Conservation (phyloP, 1,140 invertebrate genomes). For the Globodera ellingtonae region DNA sequence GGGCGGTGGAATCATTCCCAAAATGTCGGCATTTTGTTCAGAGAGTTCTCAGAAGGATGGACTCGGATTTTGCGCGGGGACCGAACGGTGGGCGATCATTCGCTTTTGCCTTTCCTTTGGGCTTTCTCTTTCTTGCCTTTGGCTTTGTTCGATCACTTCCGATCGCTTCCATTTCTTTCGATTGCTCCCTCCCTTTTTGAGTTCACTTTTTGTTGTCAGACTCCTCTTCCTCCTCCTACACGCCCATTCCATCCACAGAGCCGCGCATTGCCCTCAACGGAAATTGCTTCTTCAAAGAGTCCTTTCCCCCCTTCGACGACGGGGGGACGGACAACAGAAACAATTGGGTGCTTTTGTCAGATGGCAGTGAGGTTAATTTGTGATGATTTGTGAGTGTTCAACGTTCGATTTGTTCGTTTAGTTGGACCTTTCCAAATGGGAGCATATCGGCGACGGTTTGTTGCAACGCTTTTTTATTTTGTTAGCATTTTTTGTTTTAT, state of each 20-base stretch:
- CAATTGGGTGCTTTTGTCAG: not conserved
- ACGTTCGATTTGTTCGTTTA: not conserved
- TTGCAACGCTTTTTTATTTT: not conserved
- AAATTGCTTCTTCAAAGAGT: not conserved
- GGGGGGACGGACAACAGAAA: not conserved
- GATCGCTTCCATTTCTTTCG: not conserved
- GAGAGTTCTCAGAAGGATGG: not conserved
- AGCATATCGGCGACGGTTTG: not conserved
- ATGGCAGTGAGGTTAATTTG: not conserved
- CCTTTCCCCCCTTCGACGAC: not conserved
- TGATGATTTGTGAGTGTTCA: not conserved
- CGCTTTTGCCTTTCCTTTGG: not conserved
- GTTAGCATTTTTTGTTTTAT: not conserved
- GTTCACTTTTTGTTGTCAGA: not conserved
- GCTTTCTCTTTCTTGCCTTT: not conserved
- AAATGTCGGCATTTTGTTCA: not conserved
- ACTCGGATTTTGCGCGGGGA: not conserved
- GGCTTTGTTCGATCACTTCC: not conserved
- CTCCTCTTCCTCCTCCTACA: conserved; percentile 8
- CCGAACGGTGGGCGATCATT: not conserved
- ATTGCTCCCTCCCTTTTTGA: not conserved
- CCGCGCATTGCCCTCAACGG: not conserved
- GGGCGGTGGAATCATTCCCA: not conserved
- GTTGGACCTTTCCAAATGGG: conserved; percentile 4
- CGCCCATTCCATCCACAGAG: conserved; percentile 1